phyloP scores from a whole-genome alignment of 1,140 invertebrate species.

The Drosophila orena region DNA sequence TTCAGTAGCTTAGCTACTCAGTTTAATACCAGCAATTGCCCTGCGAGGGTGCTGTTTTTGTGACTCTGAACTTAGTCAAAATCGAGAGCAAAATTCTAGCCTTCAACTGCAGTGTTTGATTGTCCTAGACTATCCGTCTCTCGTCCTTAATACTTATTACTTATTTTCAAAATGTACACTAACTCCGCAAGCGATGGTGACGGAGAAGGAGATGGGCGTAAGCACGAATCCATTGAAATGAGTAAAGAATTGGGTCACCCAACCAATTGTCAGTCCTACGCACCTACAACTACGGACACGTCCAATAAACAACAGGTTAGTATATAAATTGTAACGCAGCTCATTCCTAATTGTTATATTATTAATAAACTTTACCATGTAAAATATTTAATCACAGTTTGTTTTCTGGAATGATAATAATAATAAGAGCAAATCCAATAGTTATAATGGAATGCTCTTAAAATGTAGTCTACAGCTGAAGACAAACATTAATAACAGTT shows the following conservation, averaged over 20 bases:
- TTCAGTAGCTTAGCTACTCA: constrained; percentile 39
- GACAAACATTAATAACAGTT: too few species aligned
- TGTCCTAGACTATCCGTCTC: background rate
- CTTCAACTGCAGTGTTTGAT: background rate
- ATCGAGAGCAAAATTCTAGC: background rate
- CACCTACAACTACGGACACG: constrained; percentile 15
- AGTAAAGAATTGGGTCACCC: constrained; percentile 49
- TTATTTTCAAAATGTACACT: constrained; percentile 46
- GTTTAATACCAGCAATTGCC: constrained; percentile 52
- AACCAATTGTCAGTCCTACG: constrained; percentile 5
- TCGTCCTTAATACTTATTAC: background rate
- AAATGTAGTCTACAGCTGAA: too few species aligned
- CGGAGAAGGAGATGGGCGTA: constrained; percentile 49
- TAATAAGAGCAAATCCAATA: too few species aligned
- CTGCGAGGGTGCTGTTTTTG: constrained; percentile 41
- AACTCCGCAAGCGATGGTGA: constrained; percentile 64
- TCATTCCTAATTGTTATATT: too few species aligned
- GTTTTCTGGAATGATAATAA: too few species aligned
- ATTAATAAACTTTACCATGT: too few species aligned
- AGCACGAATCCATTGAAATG: constrained; percentile 60
- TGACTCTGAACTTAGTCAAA: background rate
- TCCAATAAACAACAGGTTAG: constrained; percentile 54
- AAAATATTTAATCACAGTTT: too few species aligned
- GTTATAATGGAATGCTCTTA: too few species aligned
- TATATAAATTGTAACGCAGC: background rate